phyloP scores from a whole-genome alignment of 2,888 invertebrate species.

The Parthenolecanium corni region DNA sequence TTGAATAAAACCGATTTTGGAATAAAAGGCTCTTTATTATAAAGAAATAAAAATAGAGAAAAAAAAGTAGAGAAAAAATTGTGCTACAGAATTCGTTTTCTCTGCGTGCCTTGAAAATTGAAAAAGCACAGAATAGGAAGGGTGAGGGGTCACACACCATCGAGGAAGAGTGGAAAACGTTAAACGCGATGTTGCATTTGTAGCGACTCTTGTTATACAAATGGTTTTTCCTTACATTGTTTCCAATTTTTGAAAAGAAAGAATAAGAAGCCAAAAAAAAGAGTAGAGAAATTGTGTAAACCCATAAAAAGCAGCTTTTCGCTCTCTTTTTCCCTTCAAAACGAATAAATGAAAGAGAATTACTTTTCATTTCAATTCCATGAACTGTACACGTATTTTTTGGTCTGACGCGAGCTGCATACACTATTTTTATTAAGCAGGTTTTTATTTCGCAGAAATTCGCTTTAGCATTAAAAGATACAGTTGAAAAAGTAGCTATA shows the following conservation, averaged over 20 bases:
- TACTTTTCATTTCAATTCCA: too few species aligned
- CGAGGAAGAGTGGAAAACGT: slow-evolving; percentile 9
- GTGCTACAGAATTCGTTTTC: background rate
- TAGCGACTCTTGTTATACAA: slow-evolving; percentile 27
- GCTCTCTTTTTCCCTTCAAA: too few species aligned
- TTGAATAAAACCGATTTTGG: slow-evolving; percentile 25
- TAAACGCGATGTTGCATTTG: slow-evolving; percentile 27
- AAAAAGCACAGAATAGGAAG: background rate
- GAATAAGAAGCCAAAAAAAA: too few species aligned
- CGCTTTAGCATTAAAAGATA: too few species aligned
- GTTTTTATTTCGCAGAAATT: too few species aligned
- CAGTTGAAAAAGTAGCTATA: too few species aligned
- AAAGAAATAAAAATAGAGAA: background rate
- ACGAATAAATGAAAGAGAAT: too few species aligned
- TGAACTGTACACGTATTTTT: too few species aligned
- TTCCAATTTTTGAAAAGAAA: slow-evolving; percentile 13
- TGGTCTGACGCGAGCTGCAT: too few species aligned
- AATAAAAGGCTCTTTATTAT: slow-evolving; percentile 21
- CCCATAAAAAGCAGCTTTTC: too few species aligned
- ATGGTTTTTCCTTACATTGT: slow-evolving; percentile 26
- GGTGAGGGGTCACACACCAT: background rate
- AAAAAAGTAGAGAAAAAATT: background rate
- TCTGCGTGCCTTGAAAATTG: background rate
- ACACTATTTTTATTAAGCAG: too few species aligned
- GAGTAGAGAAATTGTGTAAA: too few species aligned